Base-by-base conservation (phyloP, 2,888 invertebrate species). In the Dermolepida albohirtum region DNA sequence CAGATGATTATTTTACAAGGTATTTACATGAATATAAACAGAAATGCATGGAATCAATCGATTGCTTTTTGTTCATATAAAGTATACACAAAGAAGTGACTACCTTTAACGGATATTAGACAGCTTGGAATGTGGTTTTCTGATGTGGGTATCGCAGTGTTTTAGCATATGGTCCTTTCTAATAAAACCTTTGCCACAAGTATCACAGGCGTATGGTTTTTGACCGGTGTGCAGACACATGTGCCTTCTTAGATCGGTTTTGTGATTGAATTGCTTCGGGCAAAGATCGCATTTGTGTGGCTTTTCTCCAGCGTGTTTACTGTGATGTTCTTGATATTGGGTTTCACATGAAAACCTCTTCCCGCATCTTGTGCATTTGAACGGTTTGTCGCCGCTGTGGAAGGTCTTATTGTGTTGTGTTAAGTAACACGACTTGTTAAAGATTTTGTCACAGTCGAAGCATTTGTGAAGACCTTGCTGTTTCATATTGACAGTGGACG, bases 141-240 rank as follows among this genome's bases (percentile, higher is more conserved):
- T 90, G 64, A 87, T 87, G 84, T 95, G 95, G 62, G 93, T 94
- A 75, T 92, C 92, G 75, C 88, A 87, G 82, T 95, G 95, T 82
- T 95, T 95, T 73, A 93, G 88, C 94, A 95, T 93, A 83, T 95
- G 95, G 84, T 96, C 95, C 83, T 94, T 93, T 74, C 95, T 88
- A 76, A 94, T 94, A 83, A 96, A 96, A 59, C 94, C 93, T 83
- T 95, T 95, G 70, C 90, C 89, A 82, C 95, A 96, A 71, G 89
- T 89, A 75, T 89, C 88, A 83, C 95, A 96, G 72, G 89, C 86
- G 81, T 90, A 94, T 47, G 94, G 94, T 81, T 94, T 94, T 77
- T 90, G 89, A 55, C 93, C 94, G n/a, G 92, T 92, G 81, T 95
- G 95, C 74, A 93, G 87, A 82, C 94, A 94, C 87, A 92, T 90